Base-by-base conservation (phyloP, 2,888 invertebrate species). In the Meganola albula region DNA sequence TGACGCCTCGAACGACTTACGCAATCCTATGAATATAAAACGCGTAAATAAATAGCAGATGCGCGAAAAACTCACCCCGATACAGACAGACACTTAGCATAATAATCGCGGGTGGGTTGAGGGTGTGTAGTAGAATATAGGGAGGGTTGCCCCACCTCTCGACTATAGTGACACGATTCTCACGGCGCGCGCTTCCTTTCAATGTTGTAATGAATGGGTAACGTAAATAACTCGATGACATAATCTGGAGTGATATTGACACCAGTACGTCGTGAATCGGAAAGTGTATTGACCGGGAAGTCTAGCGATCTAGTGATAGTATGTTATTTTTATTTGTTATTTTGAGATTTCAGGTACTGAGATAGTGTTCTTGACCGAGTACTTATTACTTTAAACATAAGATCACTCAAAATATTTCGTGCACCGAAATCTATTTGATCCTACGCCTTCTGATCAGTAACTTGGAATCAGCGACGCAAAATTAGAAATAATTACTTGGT, bases 1-100 rank as follows among this genome's bases (percentile, higher is more conserved):
- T 64, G 69, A 68, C 71, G 72, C 64, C 64, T 70, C 58, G 69
- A 71, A 58, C 67, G 63, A 61, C 65, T 68, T 72, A 66, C 69
- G 64, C 73, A 78, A 75, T 72, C 72, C 76, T 58, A 84, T 84
- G 84, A 85, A 84, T 85, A 83, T 78, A 83, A 82, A 84, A 69
- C 75, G 75, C 78, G 79, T 83, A 85, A 85, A 83, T 84, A 85
- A 84, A 85, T 84, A 85, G 80, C 84, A 84, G 85, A 85, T 84
- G 85, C 80, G 83, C 83, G 83, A 83, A 85, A 83, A 83, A 79
- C 67, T 79, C 80, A 70, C 79, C 82, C 82, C 74, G 74, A 58
- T 72, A 71, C 74, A 67, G 71, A 67, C 72, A 74, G 72, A 82
- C 80, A 80, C 82, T 83, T 84, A 78, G 82, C 84, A 83, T 83